Percentiles rank a stretch among this genome's conserved stretches.
phyloP scores from a whole-genome alignment of 2,113 vertebrate genomes.

The Columba livia region DNA sequence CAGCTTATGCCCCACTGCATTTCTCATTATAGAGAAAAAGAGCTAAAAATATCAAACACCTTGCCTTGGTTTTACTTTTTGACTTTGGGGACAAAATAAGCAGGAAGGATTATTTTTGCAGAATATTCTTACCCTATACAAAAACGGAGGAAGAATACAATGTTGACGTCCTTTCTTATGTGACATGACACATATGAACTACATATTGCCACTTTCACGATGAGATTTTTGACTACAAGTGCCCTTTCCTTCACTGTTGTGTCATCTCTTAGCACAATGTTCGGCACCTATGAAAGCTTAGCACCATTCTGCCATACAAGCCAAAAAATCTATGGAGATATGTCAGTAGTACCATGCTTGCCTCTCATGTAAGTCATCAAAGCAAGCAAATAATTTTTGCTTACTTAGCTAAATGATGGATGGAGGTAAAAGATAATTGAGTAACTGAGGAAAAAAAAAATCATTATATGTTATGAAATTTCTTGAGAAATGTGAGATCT shows the following conservation, averaged over 20 bases:
- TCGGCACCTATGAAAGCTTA: neutral
- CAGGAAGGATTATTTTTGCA: neutral
- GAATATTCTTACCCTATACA: neutral
- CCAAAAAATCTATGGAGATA: neutral
- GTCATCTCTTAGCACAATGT: neutral
- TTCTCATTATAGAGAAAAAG: conserved; percentile 21
- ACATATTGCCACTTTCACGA: neutral
- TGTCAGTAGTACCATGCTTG: neutral
- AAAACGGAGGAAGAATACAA: neutral
- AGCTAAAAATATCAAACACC: neutral
- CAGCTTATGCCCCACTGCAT: neutral
- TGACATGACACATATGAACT: neutral
- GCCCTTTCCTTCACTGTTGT: neutral
- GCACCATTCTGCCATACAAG: neutral
- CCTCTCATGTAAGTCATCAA: neutral
- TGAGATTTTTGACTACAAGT: neutral
- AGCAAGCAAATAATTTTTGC: neutral
- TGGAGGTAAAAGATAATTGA: neutral
- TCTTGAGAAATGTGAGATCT: neutral
- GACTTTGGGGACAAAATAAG: neutral
- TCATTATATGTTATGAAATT: neutral
- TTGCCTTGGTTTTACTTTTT: neutral
- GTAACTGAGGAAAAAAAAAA: neutral
- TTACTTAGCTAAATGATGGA: neutral
- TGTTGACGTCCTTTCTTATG: neutral